Evolutionary conservation across 2,113 vertebrate species (phyloP).

Genomic region (Trichechus manatus): DNA sequence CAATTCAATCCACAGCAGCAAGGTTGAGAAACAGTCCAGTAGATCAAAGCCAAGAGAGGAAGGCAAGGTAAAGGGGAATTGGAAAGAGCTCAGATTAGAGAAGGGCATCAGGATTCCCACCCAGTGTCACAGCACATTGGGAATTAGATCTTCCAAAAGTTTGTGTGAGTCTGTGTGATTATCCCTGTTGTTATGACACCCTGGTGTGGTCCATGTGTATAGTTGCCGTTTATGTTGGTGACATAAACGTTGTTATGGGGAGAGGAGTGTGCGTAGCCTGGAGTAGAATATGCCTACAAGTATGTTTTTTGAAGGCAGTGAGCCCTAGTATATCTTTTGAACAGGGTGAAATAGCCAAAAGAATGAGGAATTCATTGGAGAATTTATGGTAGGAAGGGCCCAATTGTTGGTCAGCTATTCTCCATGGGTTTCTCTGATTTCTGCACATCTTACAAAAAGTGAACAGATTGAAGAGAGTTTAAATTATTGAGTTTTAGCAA

Average conservation of each 20-base stretch:
- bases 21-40: neutral
- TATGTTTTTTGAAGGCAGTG: neutral
- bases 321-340: neutral
- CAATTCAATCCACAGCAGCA: neutral
- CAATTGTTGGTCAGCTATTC: neutral
- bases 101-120: neutral
- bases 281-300: neutral
- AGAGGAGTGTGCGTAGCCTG: neutral
- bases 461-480: neutral
- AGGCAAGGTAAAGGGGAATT: rapidly evolving
- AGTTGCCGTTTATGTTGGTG: too few species aligned
- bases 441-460: neutral
- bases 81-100: neutral
- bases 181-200: neutral
- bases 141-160: slow-evolving; percentile 10
- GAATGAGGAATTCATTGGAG: neutral
- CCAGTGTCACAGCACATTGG: neutral
- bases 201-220: neutral
- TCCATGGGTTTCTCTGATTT: neutral
- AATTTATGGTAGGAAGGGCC: neutral
- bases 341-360: neutral
- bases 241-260: neutral
- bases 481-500: slow-evolving; percentile 36
- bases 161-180: neutral
- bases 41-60: neutral